Conservation (phyloP, 1,140 invertebrate species). For the Vanessa atalanta region DNA sequence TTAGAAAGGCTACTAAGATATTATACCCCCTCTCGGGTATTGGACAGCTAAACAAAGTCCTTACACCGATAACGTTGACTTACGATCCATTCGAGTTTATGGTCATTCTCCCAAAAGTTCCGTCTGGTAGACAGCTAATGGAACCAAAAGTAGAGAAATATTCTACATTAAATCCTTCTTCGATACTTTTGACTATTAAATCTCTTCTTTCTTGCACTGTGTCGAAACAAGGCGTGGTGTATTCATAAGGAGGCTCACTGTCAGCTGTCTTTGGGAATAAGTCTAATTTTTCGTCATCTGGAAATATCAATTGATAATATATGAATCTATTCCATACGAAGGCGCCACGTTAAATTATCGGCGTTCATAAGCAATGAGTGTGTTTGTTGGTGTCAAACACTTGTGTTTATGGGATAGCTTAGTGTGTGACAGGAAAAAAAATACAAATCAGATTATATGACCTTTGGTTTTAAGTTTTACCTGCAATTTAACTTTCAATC, state of each 20-base stretch:
- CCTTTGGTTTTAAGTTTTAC: too few relatives aligned
- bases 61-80: conserved; percentile 29
- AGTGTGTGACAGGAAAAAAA: too few relatives aligned
- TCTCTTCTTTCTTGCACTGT: conserved; percentile 58
- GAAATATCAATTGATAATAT: conserved; percentile 11
- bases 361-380: too few relatives aligned
- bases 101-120: conserved; percentile 70
- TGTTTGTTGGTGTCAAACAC: too few relatives aligned
- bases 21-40: too few relatives aligned
- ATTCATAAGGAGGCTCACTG: conserved; percentile 63
- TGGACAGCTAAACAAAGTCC: too few relatives aligned
- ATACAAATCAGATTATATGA: too few relatives aligned
- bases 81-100: conserved; percentile 54
- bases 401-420: too few relatives aligned
- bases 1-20: too few relatives aligned
- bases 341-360: too few relatives aligned
- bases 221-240: conserved; percentile 78
- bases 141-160: conserved; percentile 56
- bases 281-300: conserved; percentile 59
- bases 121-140: conserved; percentile 81
- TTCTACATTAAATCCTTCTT: conserved; percentile 65
- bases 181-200: conserved; percentile 56
- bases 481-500: too few relatives aligned
- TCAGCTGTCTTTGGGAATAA: conserved; percentile 49
- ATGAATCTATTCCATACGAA: too few relatives aligned